A percentile compares a stretch with the other conserved stretches of the same genome.
Evolutionary conservation across 2,797 vertebrate genomes (phyloP).

Genomic region (Rhodeus uyekii): DNA sequence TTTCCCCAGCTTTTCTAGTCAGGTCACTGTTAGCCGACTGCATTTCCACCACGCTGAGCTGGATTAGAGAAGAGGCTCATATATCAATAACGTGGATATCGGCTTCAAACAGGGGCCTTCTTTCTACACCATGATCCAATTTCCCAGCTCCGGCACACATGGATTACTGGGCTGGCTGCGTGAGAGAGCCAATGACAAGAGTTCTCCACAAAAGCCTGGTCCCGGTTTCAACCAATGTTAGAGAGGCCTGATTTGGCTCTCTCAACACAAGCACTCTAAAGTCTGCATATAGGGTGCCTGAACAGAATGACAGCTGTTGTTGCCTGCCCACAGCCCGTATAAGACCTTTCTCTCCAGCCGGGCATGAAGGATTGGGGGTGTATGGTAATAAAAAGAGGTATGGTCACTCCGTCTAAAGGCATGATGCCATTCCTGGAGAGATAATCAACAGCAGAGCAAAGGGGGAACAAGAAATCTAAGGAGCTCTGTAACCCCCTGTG

Average conservation of each 20-base stretch:
- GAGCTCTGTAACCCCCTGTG: conserved; percentile 28
- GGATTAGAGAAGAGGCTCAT: conserved; percentile 64
- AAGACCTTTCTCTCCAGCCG: conserved; percentile 66
- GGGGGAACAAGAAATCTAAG: not conserved
- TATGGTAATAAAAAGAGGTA: conserved; percentile 57
- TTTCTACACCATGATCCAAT: conserved; percentile 73
- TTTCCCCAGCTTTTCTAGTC: conserved; percentile 62
- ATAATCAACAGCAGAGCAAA: conserved; percentile 48
- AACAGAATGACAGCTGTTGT: conserved; percentile 75
- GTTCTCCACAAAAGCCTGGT: conserved; percentile 61
- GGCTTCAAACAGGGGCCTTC: conserved; percentile 74
- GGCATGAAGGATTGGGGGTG: conserved; percentile 55
- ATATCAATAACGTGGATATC: conserved; percentile 79
- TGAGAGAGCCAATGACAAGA: conserved; percentile 65
- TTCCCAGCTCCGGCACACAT: conserved; percentile 74
- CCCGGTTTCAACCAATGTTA: conserved; percentile 58
- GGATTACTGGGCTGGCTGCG: conserved; percentile 46
- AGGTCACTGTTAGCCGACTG: conserved; percentile 53
- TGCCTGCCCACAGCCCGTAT: conserved; percentile 67
- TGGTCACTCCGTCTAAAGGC: conserved; percentile 49
- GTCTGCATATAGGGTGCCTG: conserved; percentile 61
- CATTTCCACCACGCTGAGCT: conserved; percentile 65
- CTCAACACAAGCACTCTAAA: conserved; percentile 36
- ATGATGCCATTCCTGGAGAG: conserved; percentile 44
- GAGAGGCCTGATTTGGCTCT: conserved; percentile 48